Evolutionary conservation across 2,888 invertebrate genomes (phyloP).

Genomic region (Zaprionus obscuricornis): DNA sequence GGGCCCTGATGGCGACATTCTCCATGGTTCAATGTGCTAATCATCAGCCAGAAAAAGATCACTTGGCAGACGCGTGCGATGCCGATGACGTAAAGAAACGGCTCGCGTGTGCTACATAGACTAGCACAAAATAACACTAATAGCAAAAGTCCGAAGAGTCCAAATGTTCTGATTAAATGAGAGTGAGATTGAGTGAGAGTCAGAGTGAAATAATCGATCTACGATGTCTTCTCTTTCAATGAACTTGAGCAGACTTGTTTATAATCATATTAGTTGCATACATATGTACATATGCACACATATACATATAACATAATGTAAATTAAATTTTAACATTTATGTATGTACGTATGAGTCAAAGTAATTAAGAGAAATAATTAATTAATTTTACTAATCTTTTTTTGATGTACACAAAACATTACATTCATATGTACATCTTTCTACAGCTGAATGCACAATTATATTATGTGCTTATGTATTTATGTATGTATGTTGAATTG

Average conservation of each 20-base stretch:
- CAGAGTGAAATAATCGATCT: too few species aligned
- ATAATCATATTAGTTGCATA: neutral
- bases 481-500: conserved; percentile 14
- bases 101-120: conserved; percentile 54
- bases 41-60: conserved; percentile 59
- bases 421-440: too few species aligned
- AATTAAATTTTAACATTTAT: too few species aligned
- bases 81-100: conserved; percentile 63
- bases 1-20: conserved; percentile 19
- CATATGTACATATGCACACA: neutral
- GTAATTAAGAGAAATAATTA: too few species aligned
- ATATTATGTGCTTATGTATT: too few species aligned
- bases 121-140: conserved; percentile 18
- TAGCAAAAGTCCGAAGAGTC: conserved; percentile 12
- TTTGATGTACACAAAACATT: too few species aligned
- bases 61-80: conserved; percentile 69
- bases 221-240: conserved; percentile 5
- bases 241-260: neutral
- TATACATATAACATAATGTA: too few species aligned
- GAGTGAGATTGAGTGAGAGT: too few species aligned
- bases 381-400: too few species aligned
- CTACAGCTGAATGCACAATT: too few species aligned
- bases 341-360: too few species aligned
- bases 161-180: conserved; percentile 20
- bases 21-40: conserved; percentile 62